A percentile compares a stretch with the other conserved stretches of the same genome.
These are phyloP conservation scores for Lemur catta DNA, from an alignment of 2,797 vertebrate species.

Conservation along the genomic window DNA sequence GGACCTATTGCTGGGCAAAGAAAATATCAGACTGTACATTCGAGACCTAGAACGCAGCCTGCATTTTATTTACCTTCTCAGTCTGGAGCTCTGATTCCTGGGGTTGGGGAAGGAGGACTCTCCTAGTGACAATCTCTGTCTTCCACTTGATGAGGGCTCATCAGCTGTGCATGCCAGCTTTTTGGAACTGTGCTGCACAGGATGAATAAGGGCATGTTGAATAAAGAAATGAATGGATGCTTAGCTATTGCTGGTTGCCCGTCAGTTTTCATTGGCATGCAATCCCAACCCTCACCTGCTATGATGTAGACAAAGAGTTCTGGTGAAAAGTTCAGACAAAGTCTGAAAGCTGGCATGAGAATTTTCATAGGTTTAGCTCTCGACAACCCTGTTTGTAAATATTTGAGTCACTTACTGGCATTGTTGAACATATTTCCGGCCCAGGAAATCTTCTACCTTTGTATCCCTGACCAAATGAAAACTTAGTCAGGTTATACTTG, in stretches of 20 bases:
- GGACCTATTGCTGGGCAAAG: neutral
- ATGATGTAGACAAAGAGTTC: neutral
- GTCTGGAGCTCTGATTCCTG: neutral
- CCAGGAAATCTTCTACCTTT: constrained; percentile 67
- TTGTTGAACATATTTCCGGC: constrained; percentile 60
- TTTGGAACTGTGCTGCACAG: neutral
- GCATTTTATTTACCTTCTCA: neutral
- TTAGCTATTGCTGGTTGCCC: neutral
- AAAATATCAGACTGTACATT: neutral
- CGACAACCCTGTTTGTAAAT: constrained; percentile 60
- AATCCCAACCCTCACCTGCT: neutral
- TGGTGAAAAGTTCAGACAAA: neutral
- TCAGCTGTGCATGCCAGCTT: neutral
- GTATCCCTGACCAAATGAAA: constrained; percentile 28
- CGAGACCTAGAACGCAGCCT: neutral
- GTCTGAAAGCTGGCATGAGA: neutral
- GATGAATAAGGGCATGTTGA: neutral
- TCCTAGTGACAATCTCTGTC: neutral
- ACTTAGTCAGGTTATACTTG: neutral
- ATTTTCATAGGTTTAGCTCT: constrained; percentile 23
- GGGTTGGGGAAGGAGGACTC: neutral
- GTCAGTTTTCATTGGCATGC: neutral
- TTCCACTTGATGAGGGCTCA: neutral
- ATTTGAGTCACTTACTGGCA: constrained; percentile 72
- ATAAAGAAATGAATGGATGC: neutral